These are phyloP conservation scores for Allolobophora icterica DNA, from an alignment of 2,888 invertebrate species.

Conservation along the genomic window DNA sequence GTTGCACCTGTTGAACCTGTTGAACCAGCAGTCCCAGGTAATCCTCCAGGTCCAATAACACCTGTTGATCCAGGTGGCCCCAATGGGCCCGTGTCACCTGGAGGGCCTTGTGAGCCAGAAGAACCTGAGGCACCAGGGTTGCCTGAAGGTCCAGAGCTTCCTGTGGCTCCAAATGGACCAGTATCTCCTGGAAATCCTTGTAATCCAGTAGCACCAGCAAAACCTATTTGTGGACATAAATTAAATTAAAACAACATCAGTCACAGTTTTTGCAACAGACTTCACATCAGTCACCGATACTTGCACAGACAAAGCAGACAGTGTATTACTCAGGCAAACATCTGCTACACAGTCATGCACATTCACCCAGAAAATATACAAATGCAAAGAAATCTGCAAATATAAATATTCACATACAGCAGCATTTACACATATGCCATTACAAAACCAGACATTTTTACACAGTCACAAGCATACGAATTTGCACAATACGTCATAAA, in stretches of 20 bases:
- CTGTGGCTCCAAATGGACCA: constrained; percentile 71
- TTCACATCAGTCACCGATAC: background rate
- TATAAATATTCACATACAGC: too few species aligned
- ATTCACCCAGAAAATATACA: too few species aligned
- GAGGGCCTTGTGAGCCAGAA: constrained; percentile 40
- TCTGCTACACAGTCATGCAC: too few species aligned
- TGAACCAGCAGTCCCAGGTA: constrained; percentile 67
- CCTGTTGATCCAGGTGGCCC: constrained; percentile 33
- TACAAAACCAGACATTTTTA: background rate
- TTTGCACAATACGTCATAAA: background rate
- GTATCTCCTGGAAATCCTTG: constrained; percentile 67
- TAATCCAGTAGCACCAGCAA: constrained; percentile 39
- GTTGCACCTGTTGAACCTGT: constrained; percentile 33
- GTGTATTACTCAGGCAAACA: too few species aligned
- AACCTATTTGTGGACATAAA: background rate
- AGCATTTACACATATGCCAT: background rate
- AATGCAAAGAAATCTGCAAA: background rate
- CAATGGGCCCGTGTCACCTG: constrained; percentile 40
- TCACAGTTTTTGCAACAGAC: background rate
- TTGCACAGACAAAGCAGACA: background rate
- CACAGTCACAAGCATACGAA: background rate
- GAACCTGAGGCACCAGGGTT: constrained; percentile 39
- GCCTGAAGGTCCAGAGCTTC: constrained; percentile 43
- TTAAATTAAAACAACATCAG: background rate
- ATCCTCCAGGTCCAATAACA: constrained; percentile 47